Evolutionary conservation across 2,888 invertebrate species (phyloP), one percentile per base, ranked within the genome.

Genomic region (Leptinotarsa peninsularis): DNA sequence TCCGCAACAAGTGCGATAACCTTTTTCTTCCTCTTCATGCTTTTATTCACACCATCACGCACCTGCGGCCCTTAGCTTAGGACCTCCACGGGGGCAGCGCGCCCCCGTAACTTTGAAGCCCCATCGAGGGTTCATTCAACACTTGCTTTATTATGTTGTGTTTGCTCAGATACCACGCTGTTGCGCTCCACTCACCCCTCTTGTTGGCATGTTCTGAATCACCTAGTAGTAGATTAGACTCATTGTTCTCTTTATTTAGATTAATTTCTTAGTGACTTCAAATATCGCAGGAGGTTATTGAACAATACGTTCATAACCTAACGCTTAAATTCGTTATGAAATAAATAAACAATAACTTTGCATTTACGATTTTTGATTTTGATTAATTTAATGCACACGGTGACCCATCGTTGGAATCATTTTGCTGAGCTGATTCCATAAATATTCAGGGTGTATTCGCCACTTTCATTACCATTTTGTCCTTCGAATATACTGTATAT

Each of bases 1-100:
- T 71, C 74, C 76, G 74, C 74, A 79, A 77, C 79, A 77, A 79
- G 79, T 77, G 76, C 74, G 50, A 50, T 49, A 75, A 66, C 66
- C 67, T 60, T 54, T 21, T 70, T 69, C n/a, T n/a, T 23, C n/a
- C 17, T 43, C n/a, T 43, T 17, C n/a, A 7, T 33, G 10, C n/a
- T 63, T n/a, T 43, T 63, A 27, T 43, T 13, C 10, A 60, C 13
- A 60, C 23, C 33, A 43, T n/a, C 43, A 33, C 43, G 33, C 15
- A 17, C 15, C 33, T 27, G 7, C 21, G 58, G 23, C 60, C 27
- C 23, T 23, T 4, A 18, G 4, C 3, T 10, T 5, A 5, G 3
- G 5, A 33, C 7, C 63, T 17, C n/a, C 58, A 21, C 56, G 15
- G 23, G 23, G 21, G 33, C 63, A 52, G 7, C 63, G n/a, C 63